These are phyloP conservation scores for Lampropteryx suffumata DNA, from an alignment of 2,888 invertebrate genomes.

Conservation along the genomic window DNA sequence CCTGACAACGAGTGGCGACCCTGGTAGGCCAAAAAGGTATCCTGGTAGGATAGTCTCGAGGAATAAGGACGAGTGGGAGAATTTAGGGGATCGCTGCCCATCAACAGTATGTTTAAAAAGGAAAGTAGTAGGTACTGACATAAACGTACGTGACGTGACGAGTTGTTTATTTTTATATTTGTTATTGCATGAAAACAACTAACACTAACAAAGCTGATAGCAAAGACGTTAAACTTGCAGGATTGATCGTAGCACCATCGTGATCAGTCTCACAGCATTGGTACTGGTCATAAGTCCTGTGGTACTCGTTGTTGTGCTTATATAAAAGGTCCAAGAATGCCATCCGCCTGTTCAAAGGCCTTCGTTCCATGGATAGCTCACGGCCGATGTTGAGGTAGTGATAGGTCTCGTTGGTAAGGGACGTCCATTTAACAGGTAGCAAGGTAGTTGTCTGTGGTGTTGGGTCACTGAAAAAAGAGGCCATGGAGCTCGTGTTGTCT, in stretches of 20 bases:
- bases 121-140: no score
- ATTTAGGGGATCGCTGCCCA: no score
- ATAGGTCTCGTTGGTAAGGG: slow-evolving; percentile 34
- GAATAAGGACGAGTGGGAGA: no score
- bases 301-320: slow-evolving; percentile 34
- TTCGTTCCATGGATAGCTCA: slow-evolving; percentile 35
- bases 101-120: no score
- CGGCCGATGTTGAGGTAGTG: slow-evolving; percentile 44
- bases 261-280: slow-evolving; percentile 13
- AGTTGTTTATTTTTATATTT: no score
- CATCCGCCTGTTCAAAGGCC: slow-evolving; percentile 46
- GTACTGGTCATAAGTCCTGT: slow-evolving; percentile 24
- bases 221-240: slow-evolving; percentile 12
- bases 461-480: slow-evolving; percentile 49
- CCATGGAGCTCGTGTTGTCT: no score
- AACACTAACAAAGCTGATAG: slow-evolving; percentile 9
- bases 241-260: neutral
- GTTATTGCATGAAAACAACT: slow-evolving; percentile 7
- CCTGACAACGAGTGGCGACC: no score
- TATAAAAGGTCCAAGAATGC: slow-evolving; percentile 55
- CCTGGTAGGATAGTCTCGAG: no score
- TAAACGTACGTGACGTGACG: no score
- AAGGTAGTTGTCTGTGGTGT: slow-evolving; percentile 47
- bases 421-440: slow-evolving; percentile 51
- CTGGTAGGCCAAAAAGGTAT: no score